phyloP scores from a whole-genome alignment of 2,888 invertebrate species.

The Herminia tarsipennalis region DNA sequence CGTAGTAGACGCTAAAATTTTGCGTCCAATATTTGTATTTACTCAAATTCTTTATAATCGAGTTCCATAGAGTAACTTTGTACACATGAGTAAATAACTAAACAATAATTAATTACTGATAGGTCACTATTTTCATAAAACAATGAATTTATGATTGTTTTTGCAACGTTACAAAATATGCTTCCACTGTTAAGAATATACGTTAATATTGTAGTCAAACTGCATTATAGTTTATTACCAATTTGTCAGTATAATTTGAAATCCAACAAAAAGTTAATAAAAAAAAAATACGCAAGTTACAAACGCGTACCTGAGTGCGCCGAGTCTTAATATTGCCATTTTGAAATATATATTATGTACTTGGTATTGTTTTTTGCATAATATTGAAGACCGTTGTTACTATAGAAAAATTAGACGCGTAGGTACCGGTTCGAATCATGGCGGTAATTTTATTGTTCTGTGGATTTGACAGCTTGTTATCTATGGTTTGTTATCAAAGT shows the following conservation, averaged over 20 bases:
- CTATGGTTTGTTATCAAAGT: too few relatives aligned
- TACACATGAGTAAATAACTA: too few relatives aligned
- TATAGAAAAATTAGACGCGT: too few relatives aligned
- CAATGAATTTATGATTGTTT: not conserved
- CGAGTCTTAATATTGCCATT: conserved; percentile 56
- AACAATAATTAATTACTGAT: too few relatives aligned
- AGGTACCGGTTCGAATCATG: too few relatives aligned
- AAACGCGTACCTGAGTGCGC: conserved; percentile 51
- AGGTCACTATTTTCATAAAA: not conserved
- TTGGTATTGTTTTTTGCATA: conserved; percentile 50
- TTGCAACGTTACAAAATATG: not conserved
- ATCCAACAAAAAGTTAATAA: conserved; percentile 3
- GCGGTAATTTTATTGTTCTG: too few relatives aligned
- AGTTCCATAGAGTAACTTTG: too few relatives aligned
- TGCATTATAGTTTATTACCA: not conserved
- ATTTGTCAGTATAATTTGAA: conserved; percentile 14
- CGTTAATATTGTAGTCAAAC: not conserved
- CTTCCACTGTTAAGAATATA: too few relatives aligned
- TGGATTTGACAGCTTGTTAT: too few relatives aligned
- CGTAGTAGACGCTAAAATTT: too few relatives aligned
- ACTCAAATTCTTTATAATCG: too few relatives aligned
- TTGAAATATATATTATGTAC: conserved; percentile 29
- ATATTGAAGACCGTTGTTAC: conserved; percentile 42
- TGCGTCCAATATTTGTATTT: too few relatives aligned
- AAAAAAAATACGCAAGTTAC: conserved; percentile 36